Evolutionary conservation across 2,797 vertebrate species (phyloP).

Genomic region (Poeciliopsis presidionis): DNA sequence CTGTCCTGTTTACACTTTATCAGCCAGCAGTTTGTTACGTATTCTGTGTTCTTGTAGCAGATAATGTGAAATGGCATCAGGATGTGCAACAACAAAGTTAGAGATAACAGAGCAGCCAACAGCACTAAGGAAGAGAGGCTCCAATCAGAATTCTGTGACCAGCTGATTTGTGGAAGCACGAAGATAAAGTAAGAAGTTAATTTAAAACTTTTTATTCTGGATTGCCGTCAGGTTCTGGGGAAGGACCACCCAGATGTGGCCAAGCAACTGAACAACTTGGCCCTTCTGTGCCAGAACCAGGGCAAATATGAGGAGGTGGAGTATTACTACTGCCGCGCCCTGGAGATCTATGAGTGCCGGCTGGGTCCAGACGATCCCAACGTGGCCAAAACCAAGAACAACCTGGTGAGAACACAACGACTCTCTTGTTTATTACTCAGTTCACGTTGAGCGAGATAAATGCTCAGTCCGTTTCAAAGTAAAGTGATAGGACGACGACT

Average conservation of each 20-base stretch:
- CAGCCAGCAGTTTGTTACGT: slow-evolving; percentile 57
- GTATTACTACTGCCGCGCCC: slow-evolving; percentile 94
- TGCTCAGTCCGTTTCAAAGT: not conserved
- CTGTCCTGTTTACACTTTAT: slow-evolving; percentile 58
- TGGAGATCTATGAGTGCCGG: slow-evolving; percentile 94
- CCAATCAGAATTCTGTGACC: not conserved
- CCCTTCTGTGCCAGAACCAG: slow-evolving; percentile 98
- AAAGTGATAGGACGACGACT: not conserved
- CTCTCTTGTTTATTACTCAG: not conserved
- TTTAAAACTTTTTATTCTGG: slow-evolving; percentile 13
- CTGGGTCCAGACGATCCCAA: slow-evolving; percentile 96
- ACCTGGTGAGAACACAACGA: slow-evolving; percentile 84
- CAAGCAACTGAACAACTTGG: slow-evolving; percentile 98
- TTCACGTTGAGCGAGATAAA: not conserved
- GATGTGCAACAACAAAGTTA: slow-evolving; percentile 12
- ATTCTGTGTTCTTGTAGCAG: slow-evolving; percentile 43
- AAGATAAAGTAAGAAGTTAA: slow-evolving; percentile 5
- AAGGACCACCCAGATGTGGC: slow-evolving; percentile 97
- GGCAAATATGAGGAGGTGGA: slow-evolving; percentile 98
- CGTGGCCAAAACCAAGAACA: slow-evolving; percentile 98
- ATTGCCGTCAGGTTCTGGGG: slow-evolving; percentile 87
- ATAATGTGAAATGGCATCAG: slow-evolving; percentile 16
- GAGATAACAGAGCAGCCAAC: not conserved
- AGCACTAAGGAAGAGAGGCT: not conserved
- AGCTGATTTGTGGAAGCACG: not conserved